phyloP scores from a whole-genome alignment of 2,797 vertebrate genomes.

The Enteromius viviparus region DNA sequence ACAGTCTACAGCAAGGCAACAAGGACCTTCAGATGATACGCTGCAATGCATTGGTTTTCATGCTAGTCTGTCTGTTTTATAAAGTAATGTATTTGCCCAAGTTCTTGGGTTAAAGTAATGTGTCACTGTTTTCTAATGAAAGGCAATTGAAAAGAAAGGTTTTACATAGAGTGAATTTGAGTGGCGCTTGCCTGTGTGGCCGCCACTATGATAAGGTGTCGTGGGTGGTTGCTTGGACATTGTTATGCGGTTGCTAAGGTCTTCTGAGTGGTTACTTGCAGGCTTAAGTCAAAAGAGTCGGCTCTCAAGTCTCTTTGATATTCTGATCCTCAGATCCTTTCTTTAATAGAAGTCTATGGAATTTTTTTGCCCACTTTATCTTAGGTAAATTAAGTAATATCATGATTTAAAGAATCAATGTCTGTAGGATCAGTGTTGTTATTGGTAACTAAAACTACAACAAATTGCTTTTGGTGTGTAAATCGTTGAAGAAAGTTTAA shows the following conservation, averaged over 20 bases:
- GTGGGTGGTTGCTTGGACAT: constrained; percentile 22
- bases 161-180: constrained; percentile 19
- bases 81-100: constrained; percentile 4
- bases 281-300: not conserved
- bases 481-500: not conserved
- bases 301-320: constrained; percentile 7
- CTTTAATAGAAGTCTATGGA: not conserved
- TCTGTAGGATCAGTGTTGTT: not conserved
- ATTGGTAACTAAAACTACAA: not conserved
- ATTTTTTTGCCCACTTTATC: constrained; percentile 1
- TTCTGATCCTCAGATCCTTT: constrained; percentile 4
- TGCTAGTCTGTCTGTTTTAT: not conserved
- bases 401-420: not conserved
- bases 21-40: not conserved
- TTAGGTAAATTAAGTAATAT: not conserved
- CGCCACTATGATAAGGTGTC: constrained; percentile 9
- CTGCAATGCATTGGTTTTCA: not conserved
- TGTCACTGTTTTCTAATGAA: constrained; percentile 6
- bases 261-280: not conserved
- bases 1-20: not conserved
- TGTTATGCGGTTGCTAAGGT: constrained; percentile 29
- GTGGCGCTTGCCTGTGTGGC: not conserved
- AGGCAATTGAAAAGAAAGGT: constrained; percentile 7
- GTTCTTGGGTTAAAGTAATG: constrained; percentile 18
- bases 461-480: not conserved